These are phyloP conservation scores for Notocelia uddmanniana DNA, from an alignment of 2,888 invertebrate genomes.

Conservation along the genomic window DNA sequence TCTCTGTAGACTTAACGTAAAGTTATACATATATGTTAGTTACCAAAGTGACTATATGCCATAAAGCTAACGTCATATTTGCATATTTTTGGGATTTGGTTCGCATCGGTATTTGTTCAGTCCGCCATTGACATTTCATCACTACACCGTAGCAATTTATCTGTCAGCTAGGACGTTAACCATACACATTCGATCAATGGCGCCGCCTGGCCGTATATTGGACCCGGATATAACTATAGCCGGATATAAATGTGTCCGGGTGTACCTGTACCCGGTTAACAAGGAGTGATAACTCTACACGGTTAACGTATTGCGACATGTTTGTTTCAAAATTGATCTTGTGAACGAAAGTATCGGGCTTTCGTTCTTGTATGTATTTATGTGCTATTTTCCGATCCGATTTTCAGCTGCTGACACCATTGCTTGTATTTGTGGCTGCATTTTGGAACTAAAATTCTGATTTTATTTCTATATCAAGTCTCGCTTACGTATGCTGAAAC, in stretches of 20 bases:
- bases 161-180: neutral
- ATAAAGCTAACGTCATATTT: too few relatives aligned
- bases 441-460: too few relatives aligned
- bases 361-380: too few relatives aligned
- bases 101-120: neutral
- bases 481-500: too few relatives aligned
- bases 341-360: too few relatives aligned
- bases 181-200: neutral
- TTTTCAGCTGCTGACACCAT: neutral
- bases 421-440: neutral
- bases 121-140: neutral
- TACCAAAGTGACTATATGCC: too few relatives aligned
- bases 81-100: too few relatives aligned
- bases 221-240: neutral
- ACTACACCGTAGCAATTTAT: conserved; percentile 8
- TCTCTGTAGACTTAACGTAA: too few relatives aligned
- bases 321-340: neutral
- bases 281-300: neutral
- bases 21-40: too few relatives aligned
- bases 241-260: neutral
- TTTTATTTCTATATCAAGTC: too few relatives aligned
- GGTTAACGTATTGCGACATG: neutral
- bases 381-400: neutral
- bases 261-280: neutral
- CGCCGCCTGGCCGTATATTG: neutral